A percentile compares a stretch with the other conserved stretches of the same genome.
Evolutionary conservation across 2,888 invertebrate genomes (phyloP).

Genomic region (Drosophila niveifrons): DNA sequence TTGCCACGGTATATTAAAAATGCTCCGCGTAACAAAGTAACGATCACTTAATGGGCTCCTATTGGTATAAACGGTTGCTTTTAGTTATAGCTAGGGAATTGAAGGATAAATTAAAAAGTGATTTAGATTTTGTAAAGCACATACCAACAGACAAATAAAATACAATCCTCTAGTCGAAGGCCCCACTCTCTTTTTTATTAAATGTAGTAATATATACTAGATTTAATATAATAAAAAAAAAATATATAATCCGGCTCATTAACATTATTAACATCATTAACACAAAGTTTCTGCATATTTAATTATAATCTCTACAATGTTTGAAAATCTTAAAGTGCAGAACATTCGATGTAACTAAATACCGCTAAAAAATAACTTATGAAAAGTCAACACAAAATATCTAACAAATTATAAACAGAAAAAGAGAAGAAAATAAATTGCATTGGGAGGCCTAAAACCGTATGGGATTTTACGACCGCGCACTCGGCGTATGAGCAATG

Average conservation of each 20-base stretch:
- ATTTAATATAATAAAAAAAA: too few relatives aligned
- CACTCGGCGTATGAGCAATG: slow-evolving; percentile 23
- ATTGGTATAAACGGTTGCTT: neutral
- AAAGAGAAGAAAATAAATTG: slow-evolving; percentile 7
- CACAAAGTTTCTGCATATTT: neutral
- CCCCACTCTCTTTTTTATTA: too few relatives aligned
- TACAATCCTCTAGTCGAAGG: too few relatives aligned
- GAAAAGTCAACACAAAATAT: slow-evolving; percentile 7
- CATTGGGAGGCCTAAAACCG: neutral
- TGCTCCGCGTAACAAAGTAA: neutral
- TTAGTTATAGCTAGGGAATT: neutral
- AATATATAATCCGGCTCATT: too few relatives aligned
- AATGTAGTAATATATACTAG: too few relatives aligned
- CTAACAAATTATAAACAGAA: slow-evolving; percentile 10
- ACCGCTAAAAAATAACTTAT: too few relatives aligned
- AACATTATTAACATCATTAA: neutral
- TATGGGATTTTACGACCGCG: neutral
- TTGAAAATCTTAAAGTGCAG: too few relatives aligned
- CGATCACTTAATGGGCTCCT: neutral
- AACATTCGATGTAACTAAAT: too few relatives aligned
- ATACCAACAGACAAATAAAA: too few relatives aligned
- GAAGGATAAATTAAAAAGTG: too few relatives aligned
- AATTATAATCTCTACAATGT: neutral
- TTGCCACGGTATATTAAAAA: slow-evolving; percentile 40
- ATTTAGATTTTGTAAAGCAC: too few relatives aligned